These are phyloP conservation scores for Halotydeus destructor DNA, from an alignment of 1,140 invertebrate genomes.

Conservation along the genomic window DNA sequence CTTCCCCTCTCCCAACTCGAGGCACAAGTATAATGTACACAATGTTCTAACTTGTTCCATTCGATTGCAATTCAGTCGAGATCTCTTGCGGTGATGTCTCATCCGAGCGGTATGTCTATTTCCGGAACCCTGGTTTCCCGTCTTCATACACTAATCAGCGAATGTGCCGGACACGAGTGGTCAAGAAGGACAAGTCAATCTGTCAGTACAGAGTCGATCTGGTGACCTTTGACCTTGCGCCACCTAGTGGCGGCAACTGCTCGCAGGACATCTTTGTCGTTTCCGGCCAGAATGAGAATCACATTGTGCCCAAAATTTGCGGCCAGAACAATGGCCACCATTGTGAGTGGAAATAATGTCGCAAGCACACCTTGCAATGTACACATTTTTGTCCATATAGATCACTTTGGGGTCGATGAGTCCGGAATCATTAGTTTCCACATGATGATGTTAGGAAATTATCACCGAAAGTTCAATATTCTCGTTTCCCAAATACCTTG, in stretches of 20 bases:
- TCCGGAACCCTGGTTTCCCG: conserved; percentile 17
- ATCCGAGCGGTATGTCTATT: conserved; percentile 14
- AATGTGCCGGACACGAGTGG: conserved; percentile 16
- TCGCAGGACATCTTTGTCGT: conserved; percentile 43
- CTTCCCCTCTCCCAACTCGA: background rate
- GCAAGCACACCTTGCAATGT: too few relatives aligned
- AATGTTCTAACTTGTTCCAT: background rate
- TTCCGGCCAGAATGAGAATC: conserved; percentile 40
- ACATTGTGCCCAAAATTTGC: conserved; percentile 46
- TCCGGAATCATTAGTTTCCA: conserved; percentile 17
- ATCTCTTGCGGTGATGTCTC: conserved; percentile 14
- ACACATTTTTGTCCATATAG: conserved; percentile 10
- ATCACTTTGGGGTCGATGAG: conserved; percentile 19
- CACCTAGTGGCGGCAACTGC: conserved; percentile 45
- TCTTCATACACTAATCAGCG: conserved; percentile 9
- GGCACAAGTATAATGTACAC: background rate
- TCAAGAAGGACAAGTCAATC: conserved; percentile 23
- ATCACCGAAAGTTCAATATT: conserved; percentile 48
- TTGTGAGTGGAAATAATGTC: conserved; percentile 51
- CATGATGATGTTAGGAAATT: conserved; percentile 38
- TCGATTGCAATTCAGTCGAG: conserved; percentile 12
- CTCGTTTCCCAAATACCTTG: conserved; percentile 49
- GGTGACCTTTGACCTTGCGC: conserved; percentile 32
- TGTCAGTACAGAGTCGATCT: conserved; percentile 61
- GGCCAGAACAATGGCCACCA: conserved; percentile 60